phyloP scores from a whole-genome alignment of 2,888 invertebrate genomes.

The Heliothis peltigera region DNA sequence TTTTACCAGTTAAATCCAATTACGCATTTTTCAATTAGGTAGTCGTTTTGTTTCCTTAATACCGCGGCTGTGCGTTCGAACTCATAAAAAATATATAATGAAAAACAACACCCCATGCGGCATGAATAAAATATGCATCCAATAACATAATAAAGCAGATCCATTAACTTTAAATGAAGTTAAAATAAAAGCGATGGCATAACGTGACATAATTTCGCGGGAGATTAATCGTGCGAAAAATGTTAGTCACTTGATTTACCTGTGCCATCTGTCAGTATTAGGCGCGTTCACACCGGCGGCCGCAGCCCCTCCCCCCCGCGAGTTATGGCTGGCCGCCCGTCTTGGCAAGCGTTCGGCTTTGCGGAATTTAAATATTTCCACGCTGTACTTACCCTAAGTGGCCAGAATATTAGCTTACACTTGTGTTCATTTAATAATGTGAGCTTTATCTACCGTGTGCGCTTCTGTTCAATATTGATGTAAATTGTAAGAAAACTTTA shows the following conservation, averaged over 20 bases:
- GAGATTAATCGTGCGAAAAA: slow-evolving; percentile 70
- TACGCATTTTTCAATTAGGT: slow-evolving; percentile 17
- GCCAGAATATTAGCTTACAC: slow-evolving; percentile 46
- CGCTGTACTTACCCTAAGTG: slow-evolving; percentile 43
- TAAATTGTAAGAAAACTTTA: slow-evolving; percentile 11
- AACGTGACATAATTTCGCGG: slow-evolving; percentile 65
- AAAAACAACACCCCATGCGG: too few species aligned
- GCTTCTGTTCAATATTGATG: slow-evolving; percentile 11
- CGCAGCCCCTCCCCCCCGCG: slow-evolving; percentile 17
- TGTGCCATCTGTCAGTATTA: slow-evolving; percentile 76
- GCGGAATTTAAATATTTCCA: slow-evolving; percentile 55
- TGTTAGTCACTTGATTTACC: slow-evolving; percentile 74
- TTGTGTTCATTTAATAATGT: slow-evolving; percentile 40
- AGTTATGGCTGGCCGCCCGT: slow-evolving; percentile 35
- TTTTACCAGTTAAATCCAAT: slow-evolving; percentile 26
- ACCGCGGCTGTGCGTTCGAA: not conserved
- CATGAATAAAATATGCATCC: slow-evolving; percentile 9
- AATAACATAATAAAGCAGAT: slow-evolving; percentile 20
- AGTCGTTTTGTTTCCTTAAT: slow-evolving; percentile 9
- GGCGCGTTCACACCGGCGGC: slow-evolving; percentile 51
- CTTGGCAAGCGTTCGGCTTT: slow-evolving; percentile 54
- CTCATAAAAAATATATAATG: too few species aligned
- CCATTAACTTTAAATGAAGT: slow-evolving; percentile 27
- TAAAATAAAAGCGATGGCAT: slow-evolving; percentile 42
- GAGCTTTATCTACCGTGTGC: slow-evolving; percentile 15